Conservation (phyloP, 2,113 vertebrate genomes). For the Pitta sordida region DNA sequence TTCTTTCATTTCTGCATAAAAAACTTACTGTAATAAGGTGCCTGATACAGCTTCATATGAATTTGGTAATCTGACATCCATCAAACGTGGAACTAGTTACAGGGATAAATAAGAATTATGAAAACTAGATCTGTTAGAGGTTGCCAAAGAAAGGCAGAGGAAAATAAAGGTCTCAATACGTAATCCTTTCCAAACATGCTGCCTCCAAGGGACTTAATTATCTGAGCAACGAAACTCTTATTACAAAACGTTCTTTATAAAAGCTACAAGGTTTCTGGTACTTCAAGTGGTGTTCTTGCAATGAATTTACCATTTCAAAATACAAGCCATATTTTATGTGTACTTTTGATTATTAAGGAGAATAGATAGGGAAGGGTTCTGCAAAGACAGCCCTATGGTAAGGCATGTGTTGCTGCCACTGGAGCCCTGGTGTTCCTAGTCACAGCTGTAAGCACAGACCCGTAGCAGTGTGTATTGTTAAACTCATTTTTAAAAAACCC, state of each 20-base stretch:
- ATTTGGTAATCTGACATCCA: background rate
- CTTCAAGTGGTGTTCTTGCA: background rate
- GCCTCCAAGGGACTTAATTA: background rate
- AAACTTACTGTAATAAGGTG: background rate
- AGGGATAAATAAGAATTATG: background rate
- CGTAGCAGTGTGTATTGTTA: background rate
- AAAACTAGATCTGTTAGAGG: background rate
- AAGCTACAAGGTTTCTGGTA: background rate
- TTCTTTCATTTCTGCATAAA: background rate
- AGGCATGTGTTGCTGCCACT: background rate
- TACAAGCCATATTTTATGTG: background rate
- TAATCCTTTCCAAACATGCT: background rate
- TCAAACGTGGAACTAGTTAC: background rate
- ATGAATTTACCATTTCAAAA: background rate
- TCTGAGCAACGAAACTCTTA: background rate
- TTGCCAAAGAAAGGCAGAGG: background rate
- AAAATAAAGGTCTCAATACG: background rate
- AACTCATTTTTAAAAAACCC: background rate
- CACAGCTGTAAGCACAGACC: background rate
- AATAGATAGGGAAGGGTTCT: background rate
- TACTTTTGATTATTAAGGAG: background rate
- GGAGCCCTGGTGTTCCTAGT: background rate
- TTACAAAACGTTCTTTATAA: background rate
- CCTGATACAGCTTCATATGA: background rate
- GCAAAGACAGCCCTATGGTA: background rate